Evolutionary conservation across 2,113 vertebrate species (phyloP).

Genomic region (Rousettus leschenaultii): DNA sequence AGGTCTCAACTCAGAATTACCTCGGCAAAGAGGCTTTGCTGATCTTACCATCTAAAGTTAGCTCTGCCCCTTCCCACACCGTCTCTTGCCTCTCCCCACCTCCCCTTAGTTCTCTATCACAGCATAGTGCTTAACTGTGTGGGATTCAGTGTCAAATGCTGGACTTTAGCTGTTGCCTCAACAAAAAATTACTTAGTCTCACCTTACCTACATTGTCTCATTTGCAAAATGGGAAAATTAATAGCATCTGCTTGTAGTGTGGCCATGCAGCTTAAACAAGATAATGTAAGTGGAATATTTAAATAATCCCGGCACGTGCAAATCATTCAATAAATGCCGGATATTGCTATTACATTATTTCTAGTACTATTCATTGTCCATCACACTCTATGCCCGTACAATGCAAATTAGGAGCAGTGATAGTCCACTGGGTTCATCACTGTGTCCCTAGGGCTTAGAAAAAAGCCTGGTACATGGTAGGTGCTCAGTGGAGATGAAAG

Average conservation of each 20-base stretch:
- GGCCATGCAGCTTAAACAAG: background rate
- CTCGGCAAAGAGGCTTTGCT: background rate
- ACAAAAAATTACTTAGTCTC: background rate
- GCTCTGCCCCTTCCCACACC: background rate
- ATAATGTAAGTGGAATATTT: too few relatives aligned
- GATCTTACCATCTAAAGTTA: too few relatives aligned
- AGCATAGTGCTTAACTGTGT: background rate
- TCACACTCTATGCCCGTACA: background rate
- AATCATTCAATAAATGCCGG: background rate
- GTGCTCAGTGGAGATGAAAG: background rate
- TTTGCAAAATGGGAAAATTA: background rate
- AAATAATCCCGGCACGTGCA: background rate
- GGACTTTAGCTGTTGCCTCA: background rate
- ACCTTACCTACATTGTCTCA: background rate
- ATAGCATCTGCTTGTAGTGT: background rate
- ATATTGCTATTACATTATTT: background rate
- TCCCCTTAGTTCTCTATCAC: rapidly evolving
- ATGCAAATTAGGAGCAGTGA: background rate
- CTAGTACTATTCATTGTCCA: too few relatives aligned
- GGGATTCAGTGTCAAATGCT: too few relatives aligned
- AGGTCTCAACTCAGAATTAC: background rate
- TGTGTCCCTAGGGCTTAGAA: background rate
- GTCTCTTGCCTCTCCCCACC: too few relatives aligned
- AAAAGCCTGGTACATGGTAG: background rate
- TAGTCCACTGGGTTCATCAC: background rate